Evolutionary conservation across 2,113 vertebrate species (phyloP).

Genomic region (Damaliscus lunatus): DNA sequence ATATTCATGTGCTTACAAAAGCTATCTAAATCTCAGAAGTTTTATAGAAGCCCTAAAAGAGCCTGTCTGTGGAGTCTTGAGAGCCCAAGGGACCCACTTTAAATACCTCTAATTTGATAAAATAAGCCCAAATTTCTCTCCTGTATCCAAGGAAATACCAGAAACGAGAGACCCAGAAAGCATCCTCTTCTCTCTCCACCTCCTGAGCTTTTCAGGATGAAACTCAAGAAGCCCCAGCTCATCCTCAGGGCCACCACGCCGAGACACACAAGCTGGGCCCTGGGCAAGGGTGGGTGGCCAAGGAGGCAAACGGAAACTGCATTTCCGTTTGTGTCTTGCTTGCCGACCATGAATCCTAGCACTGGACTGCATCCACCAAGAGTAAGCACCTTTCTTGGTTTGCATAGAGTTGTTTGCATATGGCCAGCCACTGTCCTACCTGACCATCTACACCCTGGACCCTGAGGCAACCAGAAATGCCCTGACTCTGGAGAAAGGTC

Average conservation of each 20-base stretch:
- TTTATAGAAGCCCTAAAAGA: neutral
- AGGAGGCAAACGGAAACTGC: neutral
- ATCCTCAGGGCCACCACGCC: neutral
- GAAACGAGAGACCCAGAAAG: neutral
- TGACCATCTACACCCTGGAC: neutral
- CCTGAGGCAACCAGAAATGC: neutral
- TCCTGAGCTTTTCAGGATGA: neutral
- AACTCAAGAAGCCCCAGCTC: neutral
- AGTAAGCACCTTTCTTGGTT: neutral
- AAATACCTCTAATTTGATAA: neutral
- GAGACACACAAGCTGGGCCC: neutral
- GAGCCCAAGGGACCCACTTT: neutral
- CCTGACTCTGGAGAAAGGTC: neutral
- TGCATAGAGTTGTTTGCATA: neutral
- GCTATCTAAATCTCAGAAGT: neutral
- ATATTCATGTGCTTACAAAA: neutral
- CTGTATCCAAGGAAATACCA: neutral
- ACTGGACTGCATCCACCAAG: neutral
- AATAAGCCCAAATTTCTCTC: neutral
- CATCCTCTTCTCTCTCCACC: neutral
- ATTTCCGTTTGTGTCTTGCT: neutral
- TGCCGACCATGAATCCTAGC: neutral
- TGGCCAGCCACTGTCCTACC: neutral
- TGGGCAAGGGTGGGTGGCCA: neutral
- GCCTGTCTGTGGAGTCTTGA: neutral